Evolutionary conservation across 2,113 vertebrate species (phyloP).

Genomic region (Progne subis): DNA sequence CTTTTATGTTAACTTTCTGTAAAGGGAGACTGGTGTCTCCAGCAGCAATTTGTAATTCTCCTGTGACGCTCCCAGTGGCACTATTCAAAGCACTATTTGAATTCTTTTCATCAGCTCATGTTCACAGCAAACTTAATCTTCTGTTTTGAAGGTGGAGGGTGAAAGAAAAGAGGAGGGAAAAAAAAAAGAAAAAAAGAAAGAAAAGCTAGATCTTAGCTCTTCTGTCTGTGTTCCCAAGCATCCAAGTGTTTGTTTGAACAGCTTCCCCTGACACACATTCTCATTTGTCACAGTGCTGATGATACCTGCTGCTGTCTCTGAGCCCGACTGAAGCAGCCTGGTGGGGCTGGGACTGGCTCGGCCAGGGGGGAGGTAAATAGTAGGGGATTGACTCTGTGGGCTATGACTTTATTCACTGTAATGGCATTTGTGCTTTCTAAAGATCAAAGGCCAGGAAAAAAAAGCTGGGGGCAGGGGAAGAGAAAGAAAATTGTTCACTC

Average conservation of each 20-base stretch:
- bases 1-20: conserved; percentile 76
- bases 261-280: conserved; percentile 63
- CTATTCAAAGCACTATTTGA: conserved; percentile 77
- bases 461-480: neutral
- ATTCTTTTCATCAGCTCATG: conserved; percentile 81
- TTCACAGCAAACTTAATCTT: conserved; percentile 82
- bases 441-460: conserved; percentile 56
- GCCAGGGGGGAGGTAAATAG: conserved; percentile 24
- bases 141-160: conserved; percentile 65
- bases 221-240: conserved; percentile 68
- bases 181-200: neutral
- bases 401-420: conserved; percentile 52
- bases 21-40: conserved; percentile 80
- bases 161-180: neutral
- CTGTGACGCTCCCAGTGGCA: conserved; percentile 74
- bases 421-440: conserved; percentile 55
- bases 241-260: conserved; percentile 77
- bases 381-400: conserved; percentile 47
- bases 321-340: neutral
- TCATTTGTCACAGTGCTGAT: conserved; percentile 73
- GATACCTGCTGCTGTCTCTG: conserved; percentile 69
- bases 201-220: conserved; percentile 68
- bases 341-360: neutral
- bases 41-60: conserved; percentile 82
- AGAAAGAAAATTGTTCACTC: conserved; percentile 45